These are phyloP conservation scores for Pachyuromys duprasi DNA, from an alignment of 2,797 vertebrate species.

Conservation along the genomic window DNA sequence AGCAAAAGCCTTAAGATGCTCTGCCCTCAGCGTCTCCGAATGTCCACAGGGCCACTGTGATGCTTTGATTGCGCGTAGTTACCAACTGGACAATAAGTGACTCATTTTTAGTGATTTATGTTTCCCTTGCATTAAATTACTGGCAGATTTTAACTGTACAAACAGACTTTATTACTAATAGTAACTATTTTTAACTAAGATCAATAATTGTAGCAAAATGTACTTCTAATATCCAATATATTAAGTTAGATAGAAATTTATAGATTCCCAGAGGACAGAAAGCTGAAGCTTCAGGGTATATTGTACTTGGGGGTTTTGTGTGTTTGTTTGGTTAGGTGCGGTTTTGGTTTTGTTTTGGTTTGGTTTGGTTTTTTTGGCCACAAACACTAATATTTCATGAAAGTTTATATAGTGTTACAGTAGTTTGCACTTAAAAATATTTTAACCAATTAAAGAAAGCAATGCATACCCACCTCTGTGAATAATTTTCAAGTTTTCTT, in stretches of 20 bases:
- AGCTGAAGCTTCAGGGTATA: conserved; percentile 18
- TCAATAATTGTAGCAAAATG: conserved; percentile 39
- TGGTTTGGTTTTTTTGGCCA: not conserved
- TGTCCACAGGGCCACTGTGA: not conserved
- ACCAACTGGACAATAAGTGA: not conserved
- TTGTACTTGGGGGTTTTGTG: not conserved
- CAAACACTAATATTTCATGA: conserved; percentile 5
- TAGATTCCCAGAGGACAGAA: not conserved
- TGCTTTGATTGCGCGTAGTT: not conserved
- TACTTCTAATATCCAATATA: not conserved
- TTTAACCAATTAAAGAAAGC: conserved; percentile 54
- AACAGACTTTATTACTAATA: not conserved
- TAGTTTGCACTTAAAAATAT: conserved; percentile 23
- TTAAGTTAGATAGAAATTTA: not conserved
- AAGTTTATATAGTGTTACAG: not conserved
- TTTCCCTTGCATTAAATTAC: not conserved
- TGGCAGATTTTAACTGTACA: not conserved
- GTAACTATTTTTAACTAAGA: conserved; percentile 37
- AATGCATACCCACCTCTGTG: conserved; percentile 94
- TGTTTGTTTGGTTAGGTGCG: not conserved
- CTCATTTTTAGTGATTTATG: not conserved
- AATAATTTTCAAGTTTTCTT: conserved; percentile 99
- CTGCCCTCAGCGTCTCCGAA: not conserved
- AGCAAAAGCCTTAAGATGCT: not conserved
- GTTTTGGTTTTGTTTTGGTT: not conserved